These are phyloP conservation scores for Zaprionus obscuricornis DNA, from an alignment of 2,888 invertebrate species.

Conservation along the genomic window DNA sequence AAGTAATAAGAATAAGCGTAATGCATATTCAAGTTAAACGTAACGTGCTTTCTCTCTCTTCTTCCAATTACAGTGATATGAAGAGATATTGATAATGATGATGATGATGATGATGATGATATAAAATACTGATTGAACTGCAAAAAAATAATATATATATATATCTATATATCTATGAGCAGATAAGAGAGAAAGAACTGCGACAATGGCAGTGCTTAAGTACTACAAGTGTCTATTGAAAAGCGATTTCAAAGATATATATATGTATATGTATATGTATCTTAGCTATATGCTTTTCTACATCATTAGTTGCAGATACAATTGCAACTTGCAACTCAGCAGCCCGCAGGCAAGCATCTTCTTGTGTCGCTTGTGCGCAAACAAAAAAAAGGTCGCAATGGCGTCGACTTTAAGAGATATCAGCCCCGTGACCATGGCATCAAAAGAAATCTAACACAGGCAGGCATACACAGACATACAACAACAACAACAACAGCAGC, in stretches of 20 bases:
- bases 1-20: too few relatives aligned
- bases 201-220: constrained; percentile 23
- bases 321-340: too few relatives aligned
- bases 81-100: constrained; percentile 3
- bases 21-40: constrained; percentile 13
- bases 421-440: constrained; percentile 55
- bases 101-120: constrained; percentile 18
- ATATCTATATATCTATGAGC: too few relatives aligned
- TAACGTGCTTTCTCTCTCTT: too few relatives aligned
- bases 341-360: constrained; percentile 25
- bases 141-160: too few relatives aligned
- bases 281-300: neutral
- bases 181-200: constrained; percentile 10
- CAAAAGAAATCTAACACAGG: constrained; percentile 35
- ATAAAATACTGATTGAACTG: neutral
- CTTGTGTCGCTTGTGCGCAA: constrained; percentile 5
- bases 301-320: constrained; percentile 40
- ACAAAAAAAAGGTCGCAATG: constrained; percentile 13
- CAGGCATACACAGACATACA: too few relatives aligned
- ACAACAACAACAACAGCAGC: constrained; percentile 15
- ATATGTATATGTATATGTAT: constrained; percentile 10
- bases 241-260: constrained; percentile 56
- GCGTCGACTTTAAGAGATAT: neutral
- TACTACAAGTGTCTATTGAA: constrained; percentile 29
- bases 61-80: too few relatives aligned